Evolutionary conservation across 2,797 vertebrate genomes (phyloP), one percentile per base, ranked within the genome.

Genomic region (Phalloptychus januarius): DNA sequence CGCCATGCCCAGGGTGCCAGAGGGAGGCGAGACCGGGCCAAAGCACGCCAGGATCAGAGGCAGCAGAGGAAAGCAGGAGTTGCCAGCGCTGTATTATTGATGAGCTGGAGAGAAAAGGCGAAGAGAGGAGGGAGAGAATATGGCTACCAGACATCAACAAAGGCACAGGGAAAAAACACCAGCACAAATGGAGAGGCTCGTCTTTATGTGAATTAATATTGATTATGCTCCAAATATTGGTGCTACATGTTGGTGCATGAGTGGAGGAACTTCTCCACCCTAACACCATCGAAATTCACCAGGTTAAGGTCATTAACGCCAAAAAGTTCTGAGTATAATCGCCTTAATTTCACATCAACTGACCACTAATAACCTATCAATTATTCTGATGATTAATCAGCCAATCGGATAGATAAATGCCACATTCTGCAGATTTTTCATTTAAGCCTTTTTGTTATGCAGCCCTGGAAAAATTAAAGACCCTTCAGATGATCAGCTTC

Each of bases 21-120:
- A 86, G 91, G 88, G 91, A 91, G 87, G 89, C 79, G 82, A 93
- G 90, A 85, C 87, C 86, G 76, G 91, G 91, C 91, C 91, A 91
- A 91, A 87, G 89, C 88, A 87, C 77, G 90, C 74, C 83, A 89
- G 88, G 90, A 93, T 92, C 89, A 93, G 91, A 94, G 90, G 80
- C 91, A 89, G 77, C 83, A 85, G 87, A 89, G 90, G 90, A 86
- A 89, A 81, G 89, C 88, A 87, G 92, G 89, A 90, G 93, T 92
- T 95, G 92, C 93, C 93, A 93, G 88, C 71, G 16, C 87, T 95
- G 91, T 93, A 93, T 95, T 94, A 96, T 95, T 95, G 93, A 96
- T 95, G 94, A 94, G 93, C 83, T 33, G 38, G 89, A 92, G 90
- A 88, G 90, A 88, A 79, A 87, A 77, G 48, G 89, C 88, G 89